Evolutionary conservation across 2,113 vertebrate species (phyloP).

Genomic region (Sturnus vulgaris): DNA sequence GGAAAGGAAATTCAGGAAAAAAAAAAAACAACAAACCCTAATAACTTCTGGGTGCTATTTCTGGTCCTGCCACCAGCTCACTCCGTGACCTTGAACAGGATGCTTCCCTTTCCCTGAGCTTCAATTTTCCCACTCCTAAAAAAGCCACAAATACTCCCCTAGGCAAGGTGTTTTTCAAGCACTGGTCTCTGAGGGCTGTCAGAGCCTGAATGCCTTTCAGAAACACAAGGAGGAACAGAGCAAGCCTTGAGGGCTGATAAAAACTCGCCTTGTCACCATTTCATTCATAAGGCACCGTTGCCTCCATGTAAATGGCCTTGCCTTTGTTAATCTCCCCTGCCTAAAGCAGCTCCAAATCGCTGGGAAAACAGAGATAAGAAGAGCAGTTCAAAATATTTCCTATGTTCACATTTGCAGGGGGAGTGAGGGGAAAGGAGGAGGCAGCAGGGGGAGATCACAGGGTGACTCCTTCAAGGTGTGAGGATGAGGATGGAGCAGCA

Average conservation of each 20-base stretch:
- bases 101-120: not conserved
- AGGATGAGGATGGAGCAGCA: not conserved
- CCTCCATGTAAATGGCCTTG: not conserved
- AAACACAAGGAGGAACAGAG: not conserved
- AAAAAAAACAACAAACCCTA: not conserved
- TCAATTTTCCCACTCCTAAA: not conserved
- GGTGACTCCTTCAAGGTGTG: not conserved
- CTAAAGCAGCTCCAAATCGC: not conserved
- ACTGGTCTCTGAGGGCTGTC: not conserved
- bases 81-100: conserved; percentile 39
- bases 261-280: not conserved
- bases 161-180: not conserved
- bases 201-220: not conserved
- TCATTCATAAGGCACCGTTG: not conserved
- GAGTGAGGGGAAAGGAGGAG: not conserved
- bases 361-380: conserved; percentile 44
- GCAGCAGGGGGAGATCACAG: not conserved
- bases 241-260: not conserved
- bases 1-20: conserved; percentile 57
- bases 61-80: conserved; percentile 44
- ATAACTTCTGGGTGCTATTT: conserved; percentile 61
- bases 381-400: not conserved
- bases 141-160: not conserved
- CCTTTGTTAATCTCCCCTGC: conserved; percentile 17
- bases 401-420: not conserved